A percentile compares a stretch with the other conserved stretches of the same genome.
phyloP scores from a whole-genome alignment of 2,113 vertebrate species.

The Pagrus major region DNA sequence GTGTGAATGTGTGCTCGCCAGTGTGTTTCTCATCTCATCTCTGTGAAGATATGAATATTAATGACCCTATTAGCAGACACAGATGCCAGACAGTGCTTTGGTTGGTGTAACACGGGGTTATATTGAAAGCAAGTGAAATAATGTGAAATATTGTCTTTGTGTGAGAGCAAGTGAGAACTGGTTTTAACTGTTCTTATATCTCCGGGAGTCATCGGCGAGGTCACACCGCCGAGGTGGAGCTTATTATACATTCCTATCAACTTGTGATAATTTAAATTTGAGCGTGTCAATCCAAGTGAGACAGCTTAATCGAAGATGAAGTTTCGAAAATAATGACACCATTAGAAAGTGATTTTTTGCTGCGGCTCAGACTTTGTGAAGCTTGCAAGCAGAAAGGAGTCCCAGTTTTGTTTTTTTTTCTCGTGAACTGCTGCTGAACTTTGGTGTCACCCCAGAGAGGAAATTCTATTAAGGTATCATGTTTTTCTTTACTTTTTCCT shows the following conservation, averaged over 20 bases:
- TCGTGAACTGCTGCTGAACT: constrained; percentile 39
- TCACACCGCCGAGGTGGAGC: constrained; percentile 52
- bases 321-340: constrained; percentile 15
- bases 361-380: constrained; percentile 23
- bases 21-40: constrained; percentile 65
- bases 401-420: constrained; percentile 15
- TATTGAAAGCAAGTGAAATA: constrained; percentile 58
- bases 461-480: not conserved
- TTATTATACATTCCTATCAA: constrained; percentile 59
- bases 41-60: constrained; percentile 79
- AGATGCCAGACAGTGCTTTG: constrained; percentile 67
- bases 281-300: constrained; percentile 54
- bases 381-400: not conserved
- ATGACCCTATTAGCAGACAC: constrained; percentile 74
- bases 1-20: constrained; percentile 39
- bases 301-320: constrained; percentile 53
- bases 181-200: constrained; percentile 46
- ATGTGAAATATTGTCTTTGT: constrained; percentile 60
- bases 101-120: constrained; percentile 64
- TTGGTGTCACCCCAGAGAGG: not conserved
- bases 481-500: not conserved
- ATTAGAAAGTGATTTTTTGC: constrained; percentile 38
- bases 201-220: constrained; percentile 37
- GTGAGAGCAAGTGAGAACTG: constrained; percentile 20
- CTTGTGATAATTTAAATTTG: constrained; percentile 53